Evolutionary conservation across 2,888 invertebrate species (phyloP).

Genomic region (Acanthoscelides obtectus): DNA sequence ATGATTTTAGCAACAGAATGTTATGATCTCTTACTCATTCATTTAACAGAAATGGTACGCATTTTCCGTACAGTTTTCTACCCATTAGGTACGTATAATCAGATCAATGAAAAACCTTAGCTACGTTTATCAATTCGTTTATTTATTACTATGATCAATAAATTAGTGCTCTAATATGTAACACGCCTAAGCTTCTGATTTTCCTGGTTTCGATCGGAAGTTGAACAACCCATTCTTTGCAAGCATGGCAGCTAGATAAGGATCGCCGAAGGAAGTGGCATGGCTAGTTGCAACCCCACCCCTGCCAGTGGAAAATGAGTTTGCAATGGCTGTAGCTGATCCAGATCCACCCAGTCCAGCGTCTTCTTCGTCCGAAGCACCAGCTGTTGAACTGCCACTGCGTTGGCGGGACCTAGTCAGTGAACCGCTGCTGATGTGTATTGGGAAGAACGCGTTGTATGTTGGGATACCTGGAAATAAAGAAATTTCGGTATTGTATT

Average conservation of each 20-base stretch:
- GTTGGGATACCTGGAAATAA: constrained; percentile 18
- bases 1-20: too few relatives aligned
- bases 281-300: constrained; percentile 69
- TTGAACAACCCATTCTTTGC: constrained; percentile 32
- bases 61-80: too few relatives aligned
- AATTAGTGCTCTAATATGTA: not conserved
- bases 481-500: too few relatives aligned
- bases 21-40: too few relatives aligned
- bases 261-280: constrained; percentile 66
- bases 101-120: too few relatives aligned
- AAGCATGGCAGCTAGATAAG: constrained; percentile 47
- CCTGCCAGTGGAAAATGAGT: constrained; percentile 65
- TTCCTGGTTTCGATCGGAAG: constrained; percentile 6
- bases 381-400: constrained; percentile 29
- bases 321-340: constrained; percentile 65
- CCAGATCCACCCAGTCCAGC: constrained; percentile 47
- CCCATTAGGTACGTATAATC: too few relatives aligned
- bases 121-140: not conserved
- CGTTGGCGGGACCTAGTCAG: constrained; percentile 24
- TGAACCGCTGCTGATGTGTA: constrained; percentile 57
- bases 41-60: too few relatives aligned
- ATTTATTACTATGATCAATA: not conserved
- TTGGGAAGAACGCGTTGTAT: constrained; percentile 61
- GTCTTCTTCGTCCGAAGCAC: constrained; percentile 28
- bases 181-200: not conserved